Base-by-base conservation (phyloP, 2,113 vertebrate species). In the Callorhinus ursinus region DNA sequence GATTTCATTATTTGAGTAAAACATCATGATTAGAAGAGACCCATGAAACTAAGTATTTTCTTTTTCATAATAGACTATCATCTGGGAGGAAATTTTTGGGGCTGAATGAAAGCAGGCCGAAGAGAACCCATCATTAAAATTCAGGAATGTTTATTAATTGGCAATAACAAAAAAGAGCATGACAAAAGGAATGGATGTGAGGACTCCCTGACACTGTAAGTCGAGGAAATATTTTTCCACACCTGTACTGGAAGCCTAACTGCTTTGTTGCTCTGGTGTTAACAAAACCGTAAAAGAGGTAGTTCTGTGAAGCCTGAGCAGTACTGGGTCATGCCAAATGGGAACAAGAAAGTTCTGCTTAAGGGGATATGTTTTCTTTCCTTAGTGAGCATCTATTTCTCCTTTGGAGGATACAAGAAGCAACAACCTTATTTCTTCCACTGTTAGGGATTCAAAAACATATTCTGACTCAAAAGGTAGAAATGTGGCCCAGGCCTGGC, bases 41-140 rank as follows among this genome's bases (percentile, higher is more conserved):
- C 26, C 49, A 39, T 1, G 4, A 80, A 65, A 90, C 24, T 11
- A 81, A 69, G 4, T 55, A 90, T 31, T 55, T 88, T 42, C 55
- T 76, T 95, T 96, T 92, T 42, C 84, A 74, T 19, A 61, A 83
- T 1, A 83, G 55, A 55, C 14, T 51, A n/a, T 13, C 49, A 71
- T 39, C 24, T 85, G 61, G 46, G 65, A 94, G 95, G 46, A 94
- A 92, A 84, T 15, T 61, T 94, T 71, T 65, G 77, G 49, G 72
- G 26, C 16, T 36, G 49, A 61, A 74, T 36, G 28, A 71, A 82
- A 59, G 21, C 19, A 12, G 67, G 12, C 46, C 81, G 69, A 77
- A 87, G 55, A 21, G 33, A 94, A 82, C 14, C 59, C 53, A 53
- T 53, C 36, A 53, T 39, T 74, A 94, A 84, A 42, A 67, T 55